A percentile compares a stretch with the other conserved stretches of the same genome.
phyloP scores from a whole-genome alignment of 2,113 vertebrate species.

The Gobiocypris rarus region DNA sequence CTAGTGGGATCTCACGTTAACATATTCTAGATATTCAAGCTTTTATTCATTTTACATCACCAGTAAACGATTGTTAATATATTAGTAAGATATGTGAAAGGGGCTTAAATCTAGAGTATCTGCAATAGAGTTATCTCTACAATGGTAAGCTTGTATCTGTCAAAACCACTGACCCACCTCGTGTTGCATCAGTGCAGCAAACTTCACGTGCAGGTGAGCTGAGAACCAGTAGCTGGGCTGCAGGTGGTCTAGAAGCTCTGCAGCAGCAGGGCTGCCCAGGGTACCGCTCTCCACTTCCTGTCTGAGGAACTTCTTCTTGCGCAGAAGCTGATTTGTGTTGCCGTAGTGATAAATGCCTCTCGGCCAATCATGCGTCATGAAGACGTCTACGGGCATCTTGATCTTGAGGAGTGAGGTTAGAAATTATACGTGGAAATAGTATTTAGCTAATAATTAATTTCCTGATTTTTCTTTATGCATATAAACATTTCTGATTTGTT shows the following conservation, averaged over 20 bases:
- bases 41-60: too few relatives aligned
- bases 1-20: too few relatives aligned
- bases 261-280: conserved; percentile 90
- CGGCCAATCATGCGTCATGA: conserved; percentile 97
- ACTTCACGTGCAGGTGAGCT: conserved; percentile 96
- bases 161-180: conserved; percentile 70
- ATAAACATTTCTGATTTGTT: too few relatives aligned
- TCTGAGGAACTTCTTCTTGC: conserved; percentile 90
- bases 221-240: conserved; percentile 97
- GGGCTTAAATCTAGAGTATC: too few relatives aligned
- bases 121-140: too few relatives aligned
- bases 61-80: too few relatives aligned
- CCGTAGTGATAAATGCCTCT: conserved; percentile 93
- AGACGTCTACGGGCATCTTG: conserved; percentile 88
- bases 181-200: conserved; percentile 93
- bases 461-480: neutral
- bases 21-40: too few relatives aligned
- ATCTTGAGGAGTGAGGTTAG: conserved; percentile 74
- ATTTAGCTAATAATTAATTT: neutral
- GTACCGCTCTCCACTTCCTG: conserved; percentile 93
- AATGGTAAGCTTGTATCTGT: too few relatives aligned
- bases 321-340: conserved; percentile 85
- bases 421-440: neutral
- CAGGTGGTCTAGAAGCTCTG: conserved; percentile 89
- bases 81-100: too few relatives aligned